A percentile compares a stretch with the other conserved stretches of the same genome.
phyloP scores from a whole-genome alignment of 2,113 vertebrate species.

The Strigops habroptila region DNA sequence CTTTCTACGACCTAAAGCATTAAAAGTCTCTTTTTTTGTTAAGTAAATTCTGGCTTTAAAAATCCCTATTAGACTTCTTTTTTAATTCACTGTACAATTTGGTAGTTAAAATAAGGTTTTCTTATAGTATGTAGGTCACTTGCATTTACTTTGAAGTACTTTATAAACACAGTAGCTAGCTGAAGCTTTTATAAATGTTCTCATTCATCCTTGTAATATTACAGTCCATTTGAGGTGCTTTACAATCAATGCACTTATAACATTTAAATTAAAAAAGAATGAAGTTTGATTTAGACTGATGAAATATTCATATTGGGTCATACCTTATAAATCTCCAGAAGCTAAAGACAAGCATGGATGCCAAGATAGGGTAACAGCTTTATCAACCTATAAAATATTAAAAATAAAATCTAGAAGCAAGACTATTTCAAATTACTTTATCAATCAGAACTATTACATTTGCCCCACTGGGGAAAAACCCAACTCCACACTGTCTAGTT shows the following conservation, averaged over 20 bases:
- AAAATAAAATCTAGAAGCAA: not conserved
- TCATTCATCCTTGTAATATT: not conserved
- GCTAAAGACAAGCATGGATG: not conserved
- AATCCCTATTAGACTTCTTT: not conserved
- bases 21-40: not conserved
- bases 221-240: not conserved
- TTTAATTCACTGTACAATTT: not conserved
- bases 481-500: not conserved
- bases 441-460: not conserved
- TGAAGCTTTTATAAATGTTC: not conserved
- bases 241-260: not conserved
- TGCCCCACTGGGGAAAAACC: rapidly evolving
- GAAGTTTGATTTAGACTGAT: not conserved
- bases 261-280: not conserved
- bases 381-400: not conserved
- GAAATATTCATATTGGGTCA: not conserved
- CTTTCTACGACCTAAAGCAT: not conserved
- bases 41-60: not conserved
- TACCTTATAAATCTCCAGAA: not conserved
- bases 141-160: not conserved
- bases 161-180: not conserved
- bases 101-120: not conserved
- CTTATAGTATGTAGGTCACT: not conserved
- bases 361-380: not conserved
- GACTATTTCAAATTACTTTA: not conserved